phyloP scores from a whole-genome alignment of 2,797 vertebrate genomes.

The Pyrocephalus nanus region DNA sequence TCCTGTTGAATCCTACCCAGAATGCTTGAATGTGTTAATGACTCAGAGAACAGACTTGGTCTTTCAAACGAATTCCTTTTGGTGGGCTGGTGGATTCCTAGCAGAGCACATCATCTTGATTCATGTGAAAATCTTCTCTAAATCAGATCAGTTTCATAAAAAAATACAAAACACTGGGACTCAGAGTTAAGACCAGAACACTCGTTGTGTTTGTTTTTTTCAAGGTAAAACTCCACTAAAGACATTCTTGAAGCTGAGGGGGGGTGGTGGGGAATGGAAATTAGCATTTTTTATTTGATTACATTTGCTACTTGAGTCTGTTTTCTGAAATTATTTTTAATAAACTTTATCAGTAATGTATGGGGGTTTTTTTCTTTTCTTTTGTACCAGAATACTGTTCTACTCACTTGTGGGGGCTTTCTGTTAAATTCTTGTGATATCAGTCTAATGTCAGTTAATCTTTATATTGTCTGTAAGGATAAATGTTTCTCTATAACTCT shows the following conservation, averaged over 20 bases:
- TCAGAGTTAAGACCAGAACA: background rate
- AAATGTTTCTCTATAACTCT: background rate
- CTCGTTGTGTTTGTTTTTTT: background rate
- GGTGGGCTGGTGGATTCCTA: background rate
- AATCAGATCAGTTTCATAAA: background rate
- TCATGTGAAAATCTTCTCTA: background rate
- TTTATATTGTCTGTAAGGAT: background rate
- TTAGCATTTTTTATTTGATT: background rate
- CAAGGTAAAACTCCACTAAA: background rate
- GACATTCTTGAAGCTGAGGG: background rate
- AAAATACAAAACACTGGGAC: background rate
- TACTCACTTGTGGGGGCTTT: background rate
- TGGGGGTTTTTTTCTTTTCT: rapidly evolving
- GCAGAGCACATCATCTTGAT: background rate
- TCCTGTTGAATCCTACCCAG: background rate
- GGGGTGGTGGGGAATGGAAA: rapidly evolving
- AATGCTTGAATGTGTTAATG: background rate
- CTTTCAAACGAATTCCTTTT: background rate
- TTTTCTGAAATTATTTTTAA: background rate
- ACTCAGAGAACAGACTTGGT: background rate
- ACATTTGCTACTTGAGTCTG: background rate
- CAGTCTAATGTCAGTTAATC: background rate
- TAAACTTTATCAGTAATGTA: background rate
- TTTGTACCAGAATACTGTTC: background rate
- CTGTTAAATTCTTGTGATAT: background rate